Base-by-base conservation (phyloP, 2,797 vertebrate genomes). In the Siniperca scherzeri region DNA sequence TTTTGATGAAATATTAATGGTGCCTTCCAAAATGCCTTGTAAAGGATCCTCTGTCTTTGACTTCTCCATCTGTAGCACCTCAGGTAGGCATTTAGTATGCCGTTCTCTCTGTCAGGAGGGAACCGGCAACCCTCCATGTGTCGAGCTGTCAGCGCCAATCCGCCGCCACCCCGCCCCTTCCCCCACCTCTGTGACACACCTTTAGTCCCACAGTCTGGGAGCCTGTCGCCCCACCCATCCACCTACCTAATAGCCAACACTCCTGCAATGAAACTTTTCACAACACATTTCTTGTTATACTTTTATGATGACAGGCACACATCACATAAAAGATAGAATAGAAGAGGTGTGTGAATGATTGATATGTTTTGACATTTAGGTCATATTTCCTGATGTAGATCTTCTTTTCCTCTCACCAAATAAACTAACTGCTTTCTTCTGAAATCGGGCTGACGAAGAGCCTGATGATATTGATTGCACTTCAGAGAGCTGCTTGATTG, bases 1-100 rank as follows among this genome's bases (percentile, higher is more conserved):
- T 93, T 94, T 93, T 95, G 95, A 95, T 95, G 89, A 94, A 95
- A 95, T 94, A 94, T 95, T 95, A 93, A 96, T 94, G 92, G 79
- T 7, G 80, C 91, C 90, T 93, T 95, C 93, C 87, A 95, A 95
- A 94, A 93, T 89, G 90, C 91, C 93, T 92, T 94, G 95, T 95
- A 94, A 94, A 93, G 88, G 87, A 91, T 93, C 93, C 91, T 92
- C 93, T 89, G 92, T 93, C 93, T 95, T 92, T 94, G 93, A 94
- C 93, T 94, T 70, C 90, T 95, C 94, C 94, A 95, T 95, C 94
- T 94, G 94, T 92, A 92, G 88, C 93, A 93, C 94, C 92, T 94
- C 91, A 94, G 94, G 93, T 94, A 94, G 89, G 86, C 90, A 93
- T 94, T 95, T 93, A 91, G 92, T 94, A 94, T 95, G 92, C 92